Base-by-base conservation (phyloP, 1,140 invertebrate species). In the Heliothis subflexa region DNA sequence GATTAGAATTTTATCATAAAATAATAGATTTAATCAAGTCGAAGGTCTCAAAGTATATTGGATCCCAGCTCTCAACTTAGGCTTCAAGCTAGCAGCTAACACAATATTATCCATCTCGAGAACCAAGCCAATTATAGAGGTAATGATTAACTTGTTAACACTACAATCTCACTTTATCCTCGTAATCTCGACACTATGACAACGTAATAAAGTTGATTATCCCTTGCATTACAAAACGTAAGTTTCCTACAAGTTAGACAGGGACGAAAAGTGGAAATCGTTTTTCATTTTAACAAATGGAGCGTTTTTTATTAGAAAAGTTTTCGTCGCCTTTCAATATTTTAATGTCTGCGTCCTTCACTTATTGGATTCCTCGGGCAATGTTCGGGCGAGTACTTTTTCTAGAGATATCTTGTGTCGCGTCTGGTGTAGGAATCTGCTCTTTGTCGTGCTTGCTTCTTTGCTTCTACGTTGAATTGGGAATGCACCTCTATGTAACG, bases 221-320 rank as follows among this genome's bases (percentile, higher is more conserved):
- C 55, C 49, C 66, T 68, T 47, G 57, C 57, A 66, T 55, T n/a
- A 5, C 2, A 49, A 68, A 50, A 45, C 7, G 62, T 14, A 77
- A 77, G 50, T 66, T 62, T 77, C 52, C 50, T 68, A 40, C 16
- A 77, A 77, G 61, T 77, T 77, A 74, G 73, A 75, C 59, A 47
- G 61, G 50, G 61, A 68, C 49, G 61, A 14, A 40, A 61, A 78
- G 77, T 72, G 55, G 77, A 71, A 78, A 78, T 71, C 66, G 83
- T 83, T 85, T 85, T 85, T 83, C 82, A 82, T 85, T 85, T 83
- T 81, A 81, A 85, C 81, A 83, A 81, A 85, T 84, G 78, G 79
- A 83, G 54, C 77, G 78, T 86, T 86, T 89, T 89, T 89, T 89
- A 89, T 89, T 87, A 84, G 81, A 81, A 86, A 89, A 89, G 78